A percentile compares a stretch with the other conserved stretches of the same genome.
phyloP scores from a whole-genome alignment of 2,888 invertebrate genomes.

The Allolobophora icterica region DNA sequence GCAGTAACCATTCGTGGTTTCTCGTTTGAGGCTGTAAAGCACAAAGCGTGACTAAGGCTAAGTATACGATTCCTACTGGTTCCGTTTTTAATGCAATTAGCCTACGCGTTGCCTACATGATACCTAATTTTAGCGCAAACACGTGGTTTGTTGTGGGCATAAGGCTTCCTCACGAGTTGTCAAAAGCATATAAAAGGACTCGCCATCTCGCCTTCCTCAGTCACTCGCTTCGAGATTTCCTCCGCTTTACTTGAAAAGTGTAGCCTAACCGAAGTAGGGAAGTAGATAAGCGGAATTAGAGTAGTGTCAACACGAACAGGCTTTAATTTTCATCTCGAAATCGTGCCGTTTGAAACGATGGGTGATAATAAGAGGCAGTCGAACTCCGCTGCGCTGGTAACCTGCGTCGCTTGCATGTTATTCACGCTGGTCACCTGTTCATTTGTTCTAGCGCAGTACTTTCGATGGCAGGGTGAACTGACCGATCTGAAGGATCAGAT shows the following conservation, averaged over 20 bases:
- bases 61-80: background rate
- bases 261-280: background rate
- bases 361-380: background rate
- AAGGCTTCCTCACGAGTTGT: background rate
- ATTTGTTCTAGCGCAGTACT: background rate
- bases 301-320: background rate
- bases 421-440: slow-evolving; percentile 2
- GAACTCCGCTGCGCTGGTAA: background rate
- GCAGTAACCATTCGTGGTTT: background rate
- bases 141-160: background rate
- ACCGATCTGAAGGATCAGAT: background rate
- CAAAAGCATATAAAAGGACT: background rate
- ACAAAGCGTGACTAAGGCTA: slow-evolving; percentile 7
- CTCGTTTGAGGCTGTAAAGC: background rate
- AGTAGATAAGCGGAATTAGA: background rate
- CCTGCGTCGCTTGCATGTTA: background rate
- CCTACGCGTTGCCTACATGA: background rate
- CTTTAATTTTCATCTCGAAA: background rate
- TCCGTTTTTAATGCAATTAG: background rate
- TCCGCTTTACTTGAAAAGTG: background rate
- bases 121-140: background rate
- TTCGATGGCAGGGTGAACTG: background rate
- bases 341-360: background rate
- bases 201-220: background rate
- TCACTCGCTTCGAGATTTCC: background rate